phyloP scores from a whole-genome alignment of 2,113 vertebrate genomes.

The Melanerpes aurifrons region DNA sequence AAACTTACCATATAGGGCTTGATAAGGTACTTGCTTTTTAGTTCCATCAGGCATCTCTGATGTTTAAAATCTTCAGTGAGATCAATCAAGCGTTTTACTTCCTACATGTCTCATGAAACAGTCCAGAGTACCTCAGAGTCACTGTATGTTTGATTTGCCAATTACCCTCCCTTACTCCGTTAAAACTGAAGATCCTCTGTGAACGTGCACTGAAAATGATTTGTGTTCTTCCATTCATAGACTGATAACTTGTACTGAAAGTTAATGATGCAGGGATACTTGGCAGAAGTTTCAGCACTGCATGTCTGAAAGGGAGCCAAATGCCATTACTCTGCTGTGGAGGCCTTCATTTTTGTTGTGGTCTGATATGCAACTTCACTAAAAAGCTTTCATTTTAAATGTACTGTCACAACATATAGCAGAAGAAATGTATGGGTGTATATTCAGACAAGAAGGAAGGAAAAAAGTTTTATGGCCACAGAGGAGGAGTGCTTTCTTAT shows the following conservation, averaged over 20 bases:
- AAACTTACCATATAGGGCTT: not conserved
- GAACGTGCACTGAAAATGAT: conserved; percentile 51
- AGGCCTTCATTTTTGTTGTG: conserved; percentile 53
- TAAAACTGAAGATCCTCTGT: conserved; percentile 41
- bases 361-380: conserved; percentile 61
- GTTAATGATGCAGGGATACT: conserved; percentile 74
- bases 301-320: conserved; percentile 68
- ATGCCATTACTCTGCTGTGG: conserved; percentile 45
- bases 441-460: not conserved
- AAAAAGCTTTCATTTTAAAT: conserved; percentile 25
- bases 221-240: conserved; percentile 61
- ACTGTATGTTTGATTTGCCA: conserved; percentile 25
- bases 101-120: conserved; percentile 12
- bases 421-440: not conserved
- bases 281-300: conserved; percentile 66
- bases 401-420: not conserved
- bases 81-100: conserved; percentile 7
- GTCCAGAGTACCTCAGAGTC: not conserved
- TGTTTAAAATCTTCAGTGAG: not conserved
- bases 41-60: not conserved
- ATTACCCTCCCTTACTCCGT: not conserved
- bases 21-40: conserved; percentile 20
- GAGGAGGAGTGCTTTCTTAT: conserved; percentile 21
- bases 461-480: not conserved
- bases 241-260: conserved; percentile 67